Evolutionary conservation across 2,888 invertebrate genomes (phyloP).

Genomic region (Oxyscelio sp.): DNA sequence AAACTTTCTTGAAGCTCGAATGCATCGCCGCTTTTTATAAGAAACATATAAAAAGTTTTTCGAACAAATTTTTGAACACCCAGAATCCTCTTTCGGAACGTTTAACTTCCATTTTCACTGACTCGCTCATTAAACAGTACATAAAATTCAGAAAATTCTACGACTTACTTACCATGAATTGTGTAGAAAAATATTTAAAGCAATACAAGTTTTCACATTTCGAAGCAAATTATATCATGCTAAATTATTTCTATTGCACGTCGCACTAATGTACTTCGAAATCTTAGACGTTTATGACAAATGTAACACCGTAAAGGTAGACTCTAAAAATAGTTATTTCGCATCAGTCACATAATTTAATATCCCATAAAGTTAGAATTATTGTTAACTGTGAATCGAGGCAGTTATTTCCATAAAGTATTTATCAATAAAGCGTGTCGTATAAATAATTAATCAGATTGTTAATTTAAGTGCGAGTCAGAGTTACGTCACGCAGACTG

Average conservation of each 20-base stretch:
- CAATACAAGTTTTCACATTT: constrained; percentile 16
- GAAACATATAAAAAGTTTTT: constrained; percentile 25
- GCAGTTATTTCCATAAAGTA: no score
- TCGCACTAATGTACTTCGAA: no score
- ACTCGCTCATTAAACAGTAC: constrained; percentile 28
- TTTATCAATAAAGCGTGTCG: constrained; percentile 8
- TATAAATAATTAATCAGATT: constrained; percentile 10
- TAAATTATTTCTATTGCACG: constrained; percentile 23
- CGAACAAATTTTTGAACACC: not conserved
- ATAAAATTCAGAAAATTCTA: constrained; percentile 33
- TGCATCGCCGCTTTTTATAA: not conserved
- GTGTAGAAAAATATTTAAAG: constrained; percentile 14
- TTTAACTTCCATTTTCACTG: constrained; percentile 33
- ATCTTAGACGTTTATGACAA: no score
- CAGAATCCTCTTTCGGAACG: constrained; percentile 25
- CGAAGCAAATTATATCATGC: constrained; percentile 9
- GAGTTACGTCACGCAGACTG: constrained; percentile 8
- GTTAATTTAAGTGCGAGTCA: constrained; percentile 1
- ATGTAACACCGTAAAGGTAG: no score
- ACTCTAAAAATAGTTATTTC: no score
- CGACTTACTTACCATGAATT: constrained; percentile 11
- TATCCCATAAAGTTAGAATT: no score
- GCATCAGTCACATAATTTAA: no score
- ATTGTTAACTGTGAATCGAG: no score
- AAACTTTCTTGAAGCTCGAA: not conserved